Evolutionary conservation across 2,113 vertebrate genomes (phyloP), one percentile per base, ranked within the genome.

Genomic region (Pygoscelis antarcticus): DNA sequence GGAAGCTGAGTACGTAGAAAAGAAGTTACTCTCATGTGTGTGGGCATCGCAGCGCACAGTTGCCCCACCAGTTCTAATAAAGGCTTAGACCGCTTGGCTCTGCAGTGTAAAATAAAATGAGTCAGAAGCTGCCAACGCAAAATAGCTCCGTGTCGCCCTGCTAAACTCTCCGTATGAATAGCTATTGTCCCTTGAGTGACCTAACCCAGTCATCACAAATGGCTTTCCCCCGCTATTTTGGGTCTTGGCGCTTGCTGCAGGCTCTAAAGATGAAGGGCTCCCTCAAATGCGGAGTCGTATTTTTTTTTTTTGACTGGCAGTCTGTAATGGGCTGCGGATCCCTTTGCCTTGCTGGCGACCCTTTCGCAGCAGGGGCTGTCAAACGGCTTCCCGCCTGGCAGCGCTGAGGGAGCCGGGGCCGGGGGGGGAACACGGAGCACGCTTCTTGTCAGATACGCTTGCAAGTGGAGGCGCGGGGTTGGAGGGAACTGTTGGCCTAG

Each of bases 241-340:
- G 26, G 27, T 30, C 23, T 19, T 9, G 6, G 54, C 0, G 2
- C 16, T 64, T 14, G 38, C 72, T 55, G 44, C 9, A 15, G 26
- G 7, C 25, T 36, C 54, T 23, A 26, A 38, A 60, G 74, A 12
- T 5, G 22, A 46, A 66, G 49, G 19, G 29, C 34, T 69, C 44
- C 77, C 44, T 13, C 7, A 42, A 61, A 36, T 0, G 8, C 16
- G 4, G 3, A 22, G 29, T 6, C 6, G 22, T 10, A 1, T 27
- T 60, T 42, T 42, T 42, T 42, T 42, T 42, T 42, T 42, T 15
- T 22, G 40, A 7, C 7, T 6, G 54, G 6, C 34, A 21, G 16
- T 11, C 47, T 5, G 0, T 4, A 2, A 5, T 0, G 14, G 17
- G 6, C 16, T 9, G 9, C 0, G 5, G 60, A 16, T 7, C 44